These are phyloP conservation scores for Metridium senile DNA, from an alignment of 92 coral and sea anemone species.

Conservation along the genomic window DNA sequence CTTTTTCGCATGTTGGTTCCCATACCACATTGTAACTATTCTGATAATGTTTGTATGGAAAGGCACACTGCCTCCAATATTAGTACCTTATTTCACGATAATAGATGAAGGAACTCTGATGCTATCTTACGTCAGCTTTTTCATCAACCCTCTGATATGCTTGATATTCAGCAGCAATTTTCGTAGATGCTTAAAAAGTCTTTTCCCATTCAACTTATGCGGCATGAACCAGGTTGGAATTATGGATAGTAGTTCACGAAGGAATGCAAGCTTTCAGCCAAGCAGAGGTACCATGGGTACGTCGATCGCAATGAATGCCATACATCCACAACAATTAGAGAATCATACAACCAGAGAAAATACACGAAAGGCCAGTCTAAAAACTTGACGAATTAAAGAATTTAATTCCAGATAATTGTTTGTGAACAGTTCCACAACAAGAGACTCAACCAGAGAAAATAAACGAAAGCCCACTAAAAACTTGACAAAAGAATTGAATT, in stretches of 20 bases:
- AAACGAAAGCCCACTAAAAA: too few species aligned
- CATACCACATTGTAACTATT: neutral
- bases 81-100: neutral
- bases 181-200: neutral
- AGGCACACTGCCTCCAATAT: neutral
- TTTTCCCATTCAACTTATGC: neutral
- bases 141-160: conserved; percentile 14
- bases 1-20: conserved; percentile 15
- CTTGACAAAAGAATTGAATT: too few species aligned
- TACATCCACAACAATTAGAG: neutral
- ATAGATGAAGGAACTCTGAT: neutral
- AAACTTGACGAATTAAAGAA: too few species aligned
- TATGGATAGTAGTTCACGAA: neutral
- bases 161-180: conserved; percentile 7
- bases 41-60: conserved; percentile 7
- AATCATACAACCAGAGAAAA: neutral
- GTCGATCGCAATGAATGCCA: neutral
- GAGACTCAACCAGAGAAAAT: too few species aligned
- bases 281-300: neutral
- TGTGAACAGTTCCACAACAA: too few species aligned
- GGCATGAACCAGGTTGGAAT: neutral
- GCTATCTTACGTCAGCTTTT: conserved; percentile 13
- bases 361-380: too few species aligned
- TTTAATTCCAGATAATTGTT: too few species aligned
- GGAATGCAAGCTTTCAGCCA: neutral